These are phyloP conservation scores for Spodoptera littoralis DNA, from an alignment of 2,888 invertebrate genomes.

Conservation along the genomic window DNA sequence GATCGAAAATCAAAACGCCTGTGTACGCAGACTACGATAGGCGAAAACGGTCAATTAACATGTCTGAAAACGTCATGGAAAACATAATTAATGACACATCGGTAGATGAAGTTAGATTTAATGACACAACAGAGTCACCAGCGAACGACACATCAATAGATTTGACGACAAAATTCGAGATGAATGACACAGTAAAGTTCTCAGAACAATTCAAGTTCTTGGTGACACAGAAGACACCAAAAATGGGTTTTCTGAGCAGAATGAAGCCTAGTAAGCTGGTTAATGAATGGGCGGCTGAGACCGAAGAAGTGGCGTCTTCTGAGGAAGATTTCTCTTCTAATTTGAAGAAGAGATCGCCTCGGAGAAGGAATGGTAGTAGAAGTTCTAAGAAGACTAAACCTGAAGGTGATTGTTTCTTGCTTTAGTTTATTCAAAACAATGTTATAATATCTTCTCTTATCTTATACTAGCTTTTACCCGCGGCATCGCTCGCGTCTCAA, in stretches of 20 bases:
- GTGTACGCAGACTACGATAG: conserved; percentile 57
- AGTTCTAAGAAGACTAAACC: conserved; percentile 46
- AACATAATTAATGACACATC: conserved; percentile 63
- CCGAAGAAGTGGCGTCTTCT: conserved; percentile 60
- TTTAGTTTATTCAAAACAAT: too few relatives aligned
- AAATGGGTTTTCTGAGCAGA: conserved; percentile 52
- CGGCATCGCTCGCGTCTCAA: too few relatives aligned
- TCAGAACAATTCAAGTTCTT: conserved; percentile 11
- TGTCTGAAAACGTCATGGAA: conserved; percentile 61
- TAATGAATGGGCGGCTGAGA: conserved; percentile 47
- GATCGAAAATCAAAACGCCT: conserved; percentile 38
- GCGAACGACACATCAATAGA: background rate
- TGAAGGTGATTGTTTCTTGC: conserved; percentile 46
- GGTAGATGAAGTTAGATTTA: conserved; percentile 36
- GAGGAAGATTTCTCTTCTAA: conserved; percentile 71
- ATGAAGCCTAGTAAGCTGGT: conserved; percentile 52
- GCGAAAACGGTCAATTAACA: conserved; percentile 66
- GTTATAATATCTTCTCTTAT: too few relatives aligned
- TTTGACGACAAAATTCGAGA: background rate
- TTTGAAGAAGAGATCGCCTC: conserved; percentile 60
- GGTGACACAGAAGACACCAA: conserved; percentile 45
- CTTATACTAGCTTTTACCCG: too few relatives aligned
- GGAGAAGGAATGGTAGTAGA: conserved; percentile 46
- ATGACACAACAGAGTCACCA: conserved; percentile 28
- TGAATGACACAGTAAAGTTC: conserved; percentile 11